Base-by-base conservation (phyloP, 2,113 vertebrate genomes). In the Fregetta grallaria region DNA sequence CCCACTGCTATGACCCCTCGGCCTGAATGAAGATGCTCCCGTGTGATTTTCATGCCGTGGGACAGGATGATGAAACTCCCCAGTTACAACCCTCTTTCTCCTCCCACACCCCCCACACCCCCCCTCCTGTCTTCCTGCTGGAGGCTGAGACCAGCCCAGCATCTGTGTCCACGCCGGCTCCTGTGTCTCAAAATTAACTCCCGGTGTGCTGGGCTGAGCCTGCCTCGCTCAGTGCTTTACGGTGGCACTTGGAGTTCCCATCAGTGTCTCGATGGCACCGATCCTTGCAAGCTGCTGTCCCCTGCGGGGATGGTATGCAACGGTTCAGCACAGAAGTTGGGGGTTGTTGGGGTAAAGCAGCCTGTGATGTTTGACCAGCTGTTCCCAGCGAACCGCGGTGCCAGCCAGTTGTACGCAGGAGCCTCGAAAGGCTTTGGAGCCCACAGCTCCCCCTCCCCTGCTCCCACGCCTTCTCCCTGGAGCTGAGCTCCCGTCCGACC, bases 171-270 rank as follows among this genome's bases (percentile, higher is more conserved):
- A 53, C 49, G 25, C 17, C 1, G 7, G 27, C n/a, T 62, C 25
- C 40, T 2, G 22, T 25, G 25, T 2, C 65, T 56, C 38, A 29
- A 5, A 58, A 36, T 32, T 75, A 32, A 55, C 11, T 20, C 70
- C 21, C 0, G 0, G 22, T 5, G 26, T 16, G 23, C 50, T 19
- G n/a, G n/a, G 58, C 76, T 65, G 36, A 61, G 63, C 42, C 74
- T 11, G 16, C 26, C 40, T 63, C 36, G 1, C 59, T 16, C 25
- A 1, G 13, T 13, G 20, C 56, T 50, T 52, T 38, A 9, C 1
- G 3, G 42, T 13, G 32, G 10, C 19, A 10, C 11, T 32, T 6
- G 26, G 70, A 50, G 29, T 1, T 36, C 92, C 80, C 30, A 22
- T 13, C 52, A 2, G 36, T 5, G 49, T 42, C 65, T 25, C 2